Evolutionary conservation across 1,140 invertebrate genomes (phyloP).

Genomic region (Papilio polyxenes): DNA sequence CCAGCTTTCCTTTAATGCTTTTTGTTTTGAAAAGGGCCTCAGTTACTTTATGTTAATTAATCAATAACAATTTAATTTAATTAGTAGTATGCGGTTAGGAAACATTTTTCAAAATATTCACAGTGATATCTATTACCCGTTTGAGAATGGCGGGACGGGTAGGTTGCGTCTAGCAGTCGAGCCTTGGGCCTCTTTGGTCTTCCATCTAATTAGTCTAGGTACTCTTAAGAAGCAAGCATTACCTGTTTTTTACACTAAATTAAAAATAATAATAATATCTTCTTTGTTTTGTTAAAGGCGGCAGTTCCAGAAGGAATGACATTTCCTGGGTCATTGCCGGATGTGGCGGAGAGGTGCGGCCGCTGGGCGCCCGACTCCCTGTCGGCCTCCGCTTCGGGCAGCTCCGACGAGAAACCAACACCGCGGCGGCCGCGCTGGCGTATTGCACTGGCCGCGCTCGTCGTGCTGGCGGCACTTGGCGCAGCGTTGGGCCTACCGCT

Average conservation of each 20-base stretch:
- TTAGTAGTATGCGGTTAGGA: background rate
- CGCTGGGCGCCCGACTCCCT: constrained; percentile 76
- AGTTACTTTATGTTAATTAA: background rate
- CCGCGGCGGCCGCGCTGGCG: constrained; percentile 75
- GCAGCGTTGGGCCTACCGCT: constrained; percentile 75
- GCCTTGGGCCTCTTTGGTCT: too few relatives aligned
- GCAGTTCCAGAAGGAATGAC: constrained; percentile 77
- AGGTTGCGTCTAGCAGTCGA: too few relatives aligned
- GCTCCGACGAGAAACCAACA: constrained; percentile 76
- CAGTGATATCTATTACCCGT: background rate
- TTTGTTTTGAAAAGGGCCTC: background rate
- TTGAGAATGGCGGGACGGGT: too few relatives aligned
- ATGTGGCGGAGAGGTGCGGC: constrained; percentile 78
- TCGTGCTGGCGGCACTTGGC: constrained; percentile 71
- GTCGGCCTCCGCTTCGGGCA: constrained; percentile 76
- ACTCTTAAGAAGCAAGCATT: background rate
- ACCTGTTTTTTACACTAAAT: background rate
- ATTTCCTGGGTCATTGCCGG: constrained; percentile 75
- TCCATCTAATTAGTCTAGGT: background rate
- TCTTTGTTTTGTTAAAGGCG: constrained; percentile 64
- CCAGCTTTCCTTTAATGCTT: constrained; percentile 4
- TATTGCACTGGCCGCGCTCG: constrained; percentile 72
- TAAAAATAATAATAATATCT: constrained; percentile 27
- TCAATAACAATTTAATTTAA: background rate
- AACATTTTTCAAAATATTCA: background rate